Percentiles rank a stretch among this genome's conserved stretches.
phyloP scores from a whole-genome alignment of 2,888 invertebrate genomes.

The Catocala fraxini region DNA sequence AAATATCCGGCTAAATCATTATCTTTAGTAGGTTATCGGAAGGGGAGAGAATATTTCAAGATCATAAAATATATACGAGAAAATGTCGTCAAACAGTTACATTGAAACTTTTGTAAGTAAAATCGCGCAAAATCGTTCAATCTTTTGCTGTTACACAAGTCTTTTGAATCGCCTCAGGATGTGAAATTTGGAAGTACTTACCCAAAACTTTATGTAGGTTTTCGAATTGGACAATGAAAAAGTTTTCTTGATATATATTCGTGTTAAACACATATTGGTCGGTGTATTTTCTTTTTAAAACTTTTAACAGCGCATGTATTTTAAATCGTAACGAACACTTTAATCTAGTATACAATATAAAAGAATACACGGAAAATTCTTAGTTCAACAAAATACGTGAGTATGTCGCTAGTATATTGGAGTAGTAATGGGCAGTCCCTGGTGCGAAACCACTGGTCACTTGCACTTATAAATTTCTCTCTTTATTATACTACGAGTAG shows the following conservation, averaged over 20 bases:
- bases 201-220: slow-evolving; percentile 7
- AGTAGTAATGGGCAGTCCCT: slow-evolving; percentile 9
- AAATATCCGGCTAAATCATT: slow-evolving; percentile 4
- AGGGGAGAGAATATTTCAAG: slow-evolving; percentile 23
- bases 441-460: slow-evolving; percentile 11
- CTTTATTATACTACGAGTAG: slow-evolving; percentile 8
- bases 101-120: background rate
- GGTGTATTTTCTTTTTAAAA: background rate
- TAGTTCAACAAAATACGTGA: background rate
- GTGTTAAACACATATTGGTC: background rate
- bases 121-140: background rate
- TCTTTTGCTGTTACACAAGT: slow-evolving; percentile 5
- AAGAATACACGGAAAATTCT: background rate
- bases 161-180: background rate
- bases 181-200: slow-evolving; percentile 2
- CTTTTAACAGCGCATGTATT: no score
- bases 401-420: background rate
- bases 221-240: slow-evolving; percentile 6
- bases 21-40: background rate
- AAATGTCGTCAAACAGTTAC: slow-evolving; percentile 18
- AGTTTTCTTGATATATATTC: background rate
- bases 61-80: slow-evolving; percentile 20
- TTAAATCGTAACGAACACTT: no score
- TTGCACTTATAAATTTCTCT: slow-evolving; percentile 13
- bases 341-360: background rate